Evolutionary conservation across 2,888 invertebrate species (phyloP).

Genomic region (Neria commutata): DNA sequence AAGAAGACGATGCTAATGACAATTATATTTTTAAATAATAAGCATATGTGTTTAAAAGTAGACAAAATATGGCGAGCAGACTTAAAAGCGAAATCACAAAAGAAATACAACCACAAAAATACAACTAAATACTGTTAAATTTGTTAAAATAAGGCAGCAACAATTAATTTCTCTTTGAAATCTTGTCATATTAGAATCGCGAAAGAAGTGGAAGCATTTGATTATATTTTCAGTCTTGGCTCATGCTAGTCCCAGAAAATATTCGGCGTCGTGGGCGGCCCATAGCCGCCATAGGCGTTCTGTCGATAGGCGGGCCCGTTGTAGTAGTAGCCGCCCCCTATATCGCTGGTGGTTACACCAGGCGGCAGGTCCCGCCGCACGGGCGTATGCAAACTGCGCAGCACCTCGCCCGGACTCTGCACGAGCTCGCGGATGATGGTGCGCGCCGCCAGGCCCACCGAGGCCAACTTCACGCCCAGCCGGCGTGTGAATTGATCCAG

Average conservation of each 20-base stretch:
- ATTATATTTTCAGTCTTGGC: conserved; percentile 27
- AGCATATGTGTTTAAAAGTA: too few species aligned
- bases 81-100: too few species aligned
- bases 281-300: conserved; percentile 5
- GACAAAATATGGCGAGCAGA: too few species aligned
- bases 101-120: too few species aligned
- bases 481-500: conserved; percentile 42
- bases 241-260: conserved; percentile 27
- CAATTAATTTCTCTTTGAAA: too few species aligned
- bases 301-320: conserved; percentile 8
- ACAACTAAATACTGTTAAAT: too few species aligned
- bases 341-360: conserved; percentile 1
- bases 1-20: too few species aligned
- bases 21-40: too few species aligned
- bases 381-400: conserved; percentile 44
- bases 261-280: conserved; percentile 11
- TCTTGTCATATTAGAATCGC: too few species aligned
- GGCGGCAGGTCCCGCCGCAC: conserved; percentile 41
- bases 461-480: conserved; percentile 56
- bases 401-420: conserved; percentile 43
- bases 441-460: conserved; percentile 55
- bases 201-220: too few species aligned
- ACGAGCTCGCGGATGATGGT: conserved; percentile 57
- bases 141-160: too few species aligned
- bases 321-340: conserved; percentile 10